Percentiles rank a stretch among this genome's conserved stretches.
Conservation (phyloP, 2,113 vertebrate genomes). For the Callipepla squamata region DNA sequence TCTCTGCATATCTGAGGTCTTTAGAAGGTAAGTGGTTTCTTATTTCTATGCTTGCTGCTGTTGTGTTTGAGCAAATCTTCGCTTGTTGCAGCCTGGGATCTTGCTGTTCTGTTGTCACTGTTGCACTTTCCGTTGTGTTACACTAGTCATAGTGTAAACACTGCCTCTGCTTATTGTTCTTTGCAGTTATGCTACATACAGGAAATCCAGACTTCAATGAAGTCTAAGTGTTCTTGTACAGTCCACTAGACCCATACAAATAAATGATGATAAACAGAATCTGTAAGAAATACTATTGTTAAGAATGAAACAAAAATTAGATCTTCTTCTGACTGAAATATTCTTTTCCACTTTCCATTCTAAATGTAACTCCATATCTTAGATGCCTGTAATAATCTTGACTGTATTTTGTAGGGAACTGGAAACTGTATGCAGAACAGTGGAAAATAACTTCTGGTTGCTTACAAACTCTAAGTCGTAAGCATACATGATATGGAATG, state of each 20-base stretch:
- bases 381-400: neutral
- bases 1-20: too few species aligned
- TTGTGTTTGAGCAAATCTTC: too few species aligned
- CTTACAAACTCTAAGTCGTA: constrained; percentile 22
- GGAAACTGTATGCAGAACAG: neutral
- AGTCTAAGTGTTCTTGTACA: neutral
- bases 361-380: neutral
- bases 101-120: too few species aligned
- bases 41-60: too few species aligned
- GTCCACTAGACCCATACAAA: neutral
- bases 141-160: neutral
- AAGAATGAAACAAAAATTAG: neutral
- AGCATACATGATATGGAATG: neutral
- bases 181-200: neutral
- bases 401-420: neutral
- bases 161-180: neutral
- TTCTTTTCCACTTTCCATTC: neutral
- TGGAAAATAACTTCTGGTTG: neutral
- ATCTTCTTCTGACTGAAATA: neutral
- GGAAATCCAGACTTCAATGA: neutral
- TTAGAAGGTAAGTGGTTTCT: too few species aligned
- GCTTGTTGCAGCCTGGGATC: too few species aligned
- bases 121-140: too few species aligned
- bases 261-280: neutral
- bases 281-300: neutral